Base-by-base conservation (phyloP, 2,797 vertebrate species). In the Emydoidea blandingii region DNA sequence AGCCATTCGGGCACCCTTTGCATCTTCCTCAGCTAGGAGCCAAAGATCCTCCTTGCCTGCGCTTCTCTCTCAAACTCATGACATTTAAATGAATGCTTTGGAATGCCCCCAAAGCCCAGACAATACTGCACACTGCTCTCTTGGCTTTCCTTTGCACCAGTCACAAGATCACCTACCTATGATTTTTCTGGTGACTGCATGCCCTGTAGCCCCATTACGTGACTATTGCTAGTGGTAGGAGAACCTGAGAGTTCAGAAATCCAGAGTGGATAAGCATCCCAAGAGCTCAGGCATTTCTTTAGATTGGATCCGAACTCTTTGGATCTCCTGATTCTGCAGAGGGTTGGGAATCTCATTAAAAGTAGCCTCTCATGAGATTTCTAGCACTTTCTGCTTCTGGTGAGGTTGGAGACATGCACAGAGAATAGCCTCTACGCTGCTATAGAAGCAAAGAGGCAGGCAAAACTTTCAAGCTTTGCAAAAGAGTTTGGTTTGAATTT, bases 111-210 rank as follows among this genome's bases (percentile, higher is more conserved):
- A 78, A 4, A 79, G 79, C 79, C 79, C 83, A 47, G 95, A 90
- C 11, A 27, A 41, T 81, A 25, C 49, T 5, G 1, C 76, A 0
- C 0, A 5, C 9, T 0, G 2, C n/a, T 3, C 41, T 92, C 62
- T 56, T 74, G 50, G 12, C 0, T 2, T 7, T 49, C 59, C 29
- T 62, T 52, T 37, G 53, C 8, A 52, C n/a, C 56, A n/a, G 52
- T 87, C 54, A 0, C 0, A 41, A 86, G 49, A 52, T 90, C 19
- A 65, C 62, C 49, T 3, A 12, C 23, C 72, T 90, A 68, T 29
- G 1, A 19, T 57, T 57, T 57, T 57, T 57, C 56, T 57, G 12
- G 56, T 29, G 56, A 57, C 27, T 37, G 16, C 19, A 68, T 68
- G 65, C 65, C 65, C n/a, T n/a, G 34, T 19, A 68, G n/a, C 18